Evolutionary conservation across 2,113 vertebrate genomes (phyloP).

Genomic region (Saguinus midas): DNA sequence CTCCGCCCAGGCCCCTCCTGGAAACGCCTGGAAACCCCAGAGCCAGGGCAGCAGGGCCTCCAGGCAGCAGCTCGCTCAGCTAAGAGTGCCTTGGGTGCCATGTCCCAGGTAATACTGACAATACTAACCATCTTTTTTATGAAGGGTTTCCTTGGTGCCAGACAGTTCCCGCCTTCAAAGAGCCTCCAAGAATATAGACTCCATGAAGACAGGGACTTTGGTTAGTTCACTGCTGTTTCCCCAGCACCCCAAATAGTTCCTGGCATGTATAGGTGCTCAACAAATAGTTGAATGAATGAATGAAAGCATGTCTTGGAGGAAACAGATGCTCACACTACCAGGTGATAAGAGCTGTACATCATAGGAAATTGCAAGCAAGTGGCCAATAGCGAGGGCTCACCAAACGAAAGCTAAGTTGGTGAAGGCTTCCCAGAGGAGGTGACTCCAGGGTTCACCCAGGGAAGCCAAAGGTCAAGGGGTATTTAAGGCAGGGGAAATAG

Average conservation of each 20-base stretch:
- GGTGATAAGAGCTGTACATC: not conserved
- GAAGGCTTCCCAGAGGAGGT: not conserved
- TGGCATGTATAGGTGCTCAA: not conserved
- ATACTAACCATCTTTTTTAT: not conserved
- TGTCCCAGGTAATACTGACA: constrained; percentile 86
- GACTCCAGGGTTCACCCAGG: not conserved
- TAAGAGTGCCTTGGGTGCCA: constrained; percentile 85
- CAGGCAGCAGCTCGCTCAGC: constrained; percentile 84
- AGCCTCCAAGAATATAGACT: not conserved
- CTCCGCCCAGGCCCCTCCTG: constrained; percentile 80
- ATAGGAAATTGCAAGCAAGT: not conserved
- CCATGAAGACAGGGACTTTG: not conserved
- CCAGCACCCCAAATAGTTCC: not conserved
- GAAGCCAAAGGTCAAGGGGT: not conserved
- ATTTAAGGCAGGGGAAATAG: not conserved
- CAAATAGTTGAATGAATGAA: not conserved
- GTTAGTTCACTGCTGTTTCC: not conserved
- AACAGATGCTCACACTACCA: not conserved
- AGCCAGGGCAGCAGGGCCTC: constrained; percentile 83
- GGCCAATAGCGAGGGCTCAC: not conserved
- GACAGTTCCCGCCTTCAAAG: not conserved
- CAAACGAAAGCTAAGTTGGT: not conserved
- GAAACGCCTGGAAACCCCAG: constrained; percentile 83
- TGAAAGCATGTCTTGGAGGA: not conserved
- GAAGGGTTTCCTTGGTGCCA: not conserved